Conservation (phyloP, 2,797 vertebrate species). For the Gymnoscopelus microlampas region DNA sequence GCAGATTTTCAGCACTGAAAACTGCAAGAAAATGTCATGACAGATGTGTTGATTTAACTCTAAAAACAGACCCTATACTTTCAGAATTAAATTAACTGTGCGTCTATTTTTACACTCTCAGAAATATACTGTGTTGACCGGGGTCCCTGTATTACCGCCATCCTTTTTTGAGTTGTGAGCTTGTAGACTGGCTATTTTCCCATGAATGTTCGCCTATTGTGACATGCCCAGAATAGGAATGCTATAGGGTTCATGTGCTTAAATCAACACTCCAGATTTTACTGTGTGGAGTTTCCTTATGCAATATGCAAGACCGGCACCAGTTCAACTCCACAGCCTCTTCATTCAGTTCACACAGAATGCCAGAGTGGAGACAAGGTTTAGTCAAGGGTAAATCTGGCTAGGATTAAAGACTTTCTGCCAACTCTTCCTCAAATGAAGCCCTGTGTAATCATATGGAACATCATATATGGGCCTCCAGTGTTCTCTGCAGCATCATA, state of each 20-base stretch:
- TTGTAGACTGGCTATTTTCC: no score
- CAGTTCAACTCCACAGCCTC: slow-evolving; percentile 31
- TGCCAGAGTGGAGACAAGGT: slow-evolving; percentile 46
- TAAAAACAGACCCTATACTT: no score
- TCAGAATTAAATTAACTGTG: no score
- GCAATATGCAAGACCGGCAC: slow-evolving; percentile 46
- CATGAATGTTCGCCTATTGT: no score
- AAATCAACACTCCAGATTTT: slow-evolving; percentile 33
- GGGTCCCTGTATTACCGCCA: no score
- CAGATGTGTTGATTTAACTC: slow-evolving; percentile 40
- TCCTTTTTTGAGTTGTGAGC: no score
- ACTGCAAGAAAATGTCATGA: slow-evolving; percentile 55
- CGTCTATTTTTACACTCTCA: no score
- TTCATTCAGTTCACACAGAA: slow-evolving; percentile 47
- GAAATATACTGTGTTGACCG: no score
- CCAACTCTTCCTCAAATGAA: slow-evolving; percentile 71
- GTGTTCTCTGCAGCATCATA: slow-evolving; percentile 60
- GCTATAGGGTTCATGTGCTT: no score
- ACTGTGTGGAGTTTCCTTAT: slow-evolving; percentile 29
- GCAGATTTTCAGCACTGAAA: slow-evolving; percentile 46
- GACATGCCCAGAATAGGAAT: no score
- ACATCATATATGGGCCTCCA: slow-evolving; percentile 71
- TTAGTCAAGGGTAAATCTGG: slow-evolving; percentile 67
- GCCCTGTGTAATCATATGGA: slow-evolving; percentile 73
- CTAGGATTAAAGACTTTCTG: slow-evolving; percentile 74